phyloP scores from a whole-genome alignment of 2,113 vertebrate genomes.

The Ptilorrhoa leucosticta region DNA sequence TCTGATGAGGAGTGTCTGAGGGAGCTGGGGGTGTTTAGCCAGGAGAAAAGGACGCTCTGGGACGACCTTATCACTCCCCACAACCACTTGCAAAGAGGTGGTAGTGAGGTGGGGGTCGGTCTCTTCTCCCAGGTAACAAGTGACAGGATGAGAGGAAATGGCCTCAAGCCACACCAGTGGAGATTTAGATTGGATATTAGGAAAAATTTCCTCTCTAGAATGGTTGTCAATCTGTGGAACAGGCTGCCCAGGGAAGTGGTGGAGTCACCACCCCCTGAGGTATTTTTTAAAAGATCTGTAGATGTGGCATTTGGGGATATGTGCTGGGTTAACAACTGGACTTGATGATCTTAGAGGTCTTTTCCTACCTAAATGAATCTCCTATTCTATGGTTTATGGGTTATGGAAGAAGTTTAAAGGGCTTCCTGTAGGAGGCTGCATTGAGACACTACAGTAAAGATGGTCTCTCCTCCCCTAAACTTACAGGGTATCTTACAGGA shows the following conservation, averaged over 20 bases:
- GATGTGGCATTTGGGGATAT: background rate
- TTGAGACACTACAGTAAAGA: background rate
- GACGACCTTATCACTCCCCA: background rate
- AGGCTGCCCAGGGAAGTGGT: background rate
- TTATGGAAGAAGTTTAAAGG: background rate
- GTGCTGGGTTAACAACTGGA: background rate
- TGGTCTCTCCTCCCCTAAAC: background rate
- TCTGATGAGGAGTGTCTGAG: background rate
- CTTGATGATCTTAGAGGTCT: background rate
- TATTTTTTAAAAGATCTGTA: background rate
- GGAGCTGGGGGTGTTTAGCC: background rate
- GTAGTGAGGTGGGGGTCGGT: background rate
- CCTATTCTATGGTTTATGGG: background rate
- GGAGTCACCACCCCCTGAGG: background rate
- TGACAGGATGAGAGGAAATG: background rate
- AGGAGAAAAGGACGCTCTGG: background rate
- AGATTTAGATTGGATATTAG: background rate
- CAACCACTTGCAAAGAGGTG: background rate
- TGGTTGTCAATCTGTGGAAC: background rate
- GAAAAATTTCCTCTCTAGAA: background rate
- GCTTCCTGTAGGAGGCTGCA: background rate
- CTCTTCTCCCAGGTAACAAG: background rate
- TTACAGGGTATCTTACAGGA: background rate
- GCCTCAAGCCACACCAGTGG: background rate
- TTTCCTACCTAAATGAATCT: background rate